These are phyloP conservation scores for Pituophis catenifer DNA, from an alignment of 2,113 vertebrate genomes.

Conservation along the genomic window DNA sequence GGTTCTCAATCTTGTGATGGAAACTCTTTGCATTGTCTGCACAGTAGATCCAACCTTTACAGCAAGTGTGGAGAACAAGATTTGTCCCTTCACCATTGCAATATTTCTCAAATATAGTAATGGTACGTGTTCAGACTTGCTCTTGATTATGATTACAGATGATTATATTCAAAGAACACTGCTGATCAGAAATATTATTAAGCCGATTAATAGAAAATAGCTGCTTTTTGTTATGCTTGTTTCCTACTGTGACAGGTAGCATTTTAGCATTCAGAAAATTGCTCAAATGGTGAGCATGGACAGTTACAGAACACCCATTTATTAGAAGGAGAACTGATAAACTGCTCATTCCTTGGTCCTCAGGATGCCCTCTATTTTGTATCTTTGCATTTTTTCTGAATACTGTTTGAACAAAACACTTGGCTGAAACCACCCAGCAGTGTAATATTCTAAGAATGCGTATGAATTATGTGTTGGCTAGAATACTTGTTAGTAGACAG, in stretches of 20 bases:
- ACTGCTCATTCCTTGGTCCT: not conserved
- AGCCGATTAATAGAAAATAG: not conserved
- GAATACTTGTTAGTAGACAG: not conserved
- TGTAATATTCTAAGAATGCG: not conserved
- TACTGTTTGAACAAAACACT: not conserved
- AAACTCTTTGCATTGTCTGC: conserved; percentile 94
- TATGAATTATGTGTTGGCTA: not conserved
- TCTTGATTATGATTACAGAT: not conserved
- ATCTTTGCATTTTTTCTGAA: not conserved
- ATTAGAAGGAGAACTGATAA: not conserved
- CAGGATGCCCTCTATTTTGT: not conserved
- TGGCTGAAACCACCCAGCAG: not conserved
- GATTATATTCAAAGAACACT: not conserved
- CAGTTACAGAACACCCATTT: not conserved
- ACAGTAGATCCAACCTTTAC: conserved; percentile 92
- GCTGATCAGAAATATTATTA: not conserved
- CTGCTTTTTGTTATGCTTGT: not conserved
- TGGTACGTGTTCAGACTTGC: conserved; percentile 66
- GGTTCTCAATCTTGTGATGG: conserved; percentile 96
- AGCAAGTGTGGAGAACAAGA: conserved; percentile 90
- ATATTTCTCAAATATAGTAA: conserved; percentile 98
- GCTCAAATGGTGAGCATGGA: not conserved
- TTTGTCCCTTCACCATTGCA: conserved; percentile 97
- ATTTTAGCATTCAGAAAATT: not conserved
- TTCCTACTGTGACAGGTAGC: not conserved